Evolutionary conservation across 2,113 vertebrate genomes (phyloP).

Genomic region (Misgurnus anguillicaudatus): DNA sequence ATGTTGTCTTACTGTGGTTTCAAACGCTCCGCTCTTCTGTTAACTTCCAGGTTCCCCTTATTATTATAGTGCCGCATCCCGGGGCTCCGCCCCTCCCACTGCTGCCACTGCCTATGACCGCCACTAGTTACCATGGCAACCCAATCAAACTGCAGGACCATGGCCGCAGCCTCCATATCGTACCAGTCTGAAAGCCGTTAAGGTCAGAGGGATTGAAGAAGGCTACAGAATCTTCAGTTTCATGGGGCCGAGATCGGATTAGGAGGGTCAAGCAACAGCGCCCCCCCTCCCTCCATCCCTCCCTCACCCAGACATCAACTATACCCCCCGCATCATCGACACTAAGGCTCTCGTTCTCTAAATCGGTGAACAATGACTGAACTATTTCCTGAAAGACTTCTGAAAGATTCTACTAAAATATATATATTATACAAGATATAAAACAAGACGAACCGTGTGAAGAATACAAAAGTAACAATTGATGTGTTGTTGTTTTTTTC

Average conservation of each 20-base stretch:
- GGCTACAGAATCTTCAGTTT: slow-evolving; percentile 64
- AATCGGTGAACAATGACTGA: slow-evolving; percentile 66
- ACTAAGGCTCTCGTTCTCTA: slow-evolving; percentile 58
- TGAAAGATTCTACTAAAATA: slow-evolving; percentile 83
- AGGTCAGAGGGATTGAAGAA: slow-evolving; percentile 70
- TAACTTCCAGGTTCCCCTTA: slow-evolving; percentile 99
- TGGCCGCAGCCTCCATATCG: slow-evolving; percentile 93
- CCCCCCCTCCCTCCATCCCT: slow-evolving; percentile 40
- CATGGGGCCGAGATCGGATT: slow-evolving; percentile 62
- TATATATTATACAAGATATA: slow-evolving; percentile 79
- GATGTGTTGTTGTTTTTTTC: slow-evolving; percentile 67
- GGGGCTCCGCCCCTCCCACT: slow-evolving; percentile 99
- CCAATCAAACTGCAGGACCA: slow-evolving; percentile 96
- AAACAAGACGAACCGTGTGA: slow-evolving; percentile 73
- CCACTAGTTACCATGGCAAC: slow-evolving; percentile 99
- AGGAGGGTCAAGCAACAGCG: slow-evolving; percentile 57
- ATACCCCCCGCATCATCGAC: slow-evolving; percentile 25
- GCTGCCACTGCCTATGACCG: slow-evolving; percentile 99
- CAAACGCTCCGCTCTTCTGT: slow-evolving; percentile 98
- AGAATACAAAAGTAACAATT: slow-evolving; percentile 71
- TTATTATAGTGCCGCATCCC: slow-evolving; percentile 99
- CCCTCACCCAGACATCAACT: slow-evolving; percentile 59
- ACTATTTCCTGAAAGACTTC: slow-evolving; percentile 73
- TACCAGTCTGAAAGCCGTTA: slow-evolving; percentile 92
- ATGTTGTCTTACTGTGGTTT: slow-evolving; percentile 81